Evolutionary conservation across 2,888 invertebrate genomes (phyloP).

Genomic region (Rotaria macrura): DNA sequence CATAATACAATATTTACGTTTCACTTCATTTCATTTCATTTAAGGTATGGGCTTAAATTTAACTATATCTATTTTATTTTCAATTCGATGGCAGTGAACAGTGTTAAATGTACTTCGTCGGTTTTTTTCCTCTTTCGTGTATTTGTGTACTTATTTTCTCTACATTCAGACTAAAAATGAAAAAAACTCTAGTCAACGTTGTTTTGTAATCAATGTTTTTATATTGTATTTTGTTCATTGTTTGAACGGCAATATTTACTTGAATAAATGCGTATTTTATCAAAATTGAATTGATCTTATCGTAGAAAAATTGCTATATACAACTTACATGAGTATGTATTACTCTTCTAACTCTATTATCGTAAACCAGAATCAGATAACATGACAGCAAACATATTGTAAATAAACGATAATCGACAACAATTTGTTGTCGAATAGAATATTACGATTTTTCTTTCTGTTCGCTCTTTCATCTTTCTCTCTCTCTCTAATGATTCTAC

Average conservation of each 20-base stretch:
- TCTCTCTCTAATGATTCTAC: background rate
- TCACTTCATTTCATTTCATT: background rate
- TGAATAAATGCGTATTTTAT: background rate
- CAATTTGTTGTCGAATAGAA: background rate
- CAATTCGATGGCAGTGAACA: background rate
- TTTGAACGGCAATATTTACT: background rate
- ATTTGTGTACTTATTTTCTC: background rate
- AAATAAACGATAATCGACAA: background rate
- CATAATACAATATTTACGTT: too few species aligned
- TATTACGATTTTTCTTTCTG: background rate
- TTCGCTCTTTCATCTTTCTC: too few species aligned
- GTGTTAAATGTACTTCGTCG: background rate
- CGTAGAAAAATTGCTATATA: background rate
- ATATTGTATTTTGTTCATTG: background rate
- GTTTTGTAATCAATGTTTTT: background rate
- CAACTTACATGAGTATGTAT: background rate
- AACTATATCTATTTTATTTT: background rate
- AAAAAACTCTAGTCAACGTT: background rate
- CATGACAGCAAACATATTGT: background rate
- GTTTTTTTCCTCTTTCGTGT: background rate
- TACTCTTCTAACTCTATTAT: background rate
- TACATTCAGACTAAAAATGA: background rate
- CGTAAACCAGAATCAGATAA: background rate
- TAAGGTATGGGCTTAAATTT: conserved; percentile 7
- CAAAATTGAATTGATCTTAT: background rate